A percentile compares a stretch with the other conserved stretches of the same genome.
Evolutionary conservation across 2,113 vertebrate species (phyloP).

Genomic region (Holacanthus passer): DNA sequence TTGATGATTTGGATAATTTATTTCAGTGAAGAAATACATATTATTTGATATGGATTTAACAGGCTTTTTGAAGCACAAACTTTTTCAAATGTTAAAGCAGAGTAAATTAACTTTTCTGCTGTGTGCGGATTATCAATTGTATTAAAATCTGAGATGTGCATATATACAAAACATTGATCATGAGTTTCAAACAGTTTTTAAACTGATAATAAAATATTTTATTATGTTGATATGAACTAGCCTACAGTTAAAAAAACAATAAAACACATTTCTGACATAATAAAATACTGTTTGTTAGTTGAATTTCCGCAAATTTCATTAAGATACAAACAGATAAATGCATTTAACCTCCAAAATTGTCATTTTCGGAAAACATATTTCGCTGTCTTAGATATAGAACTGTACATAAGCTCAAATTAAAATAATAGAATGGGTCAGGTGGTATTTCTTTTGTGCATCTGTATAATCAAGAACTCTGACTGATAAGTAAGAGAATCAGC

Average conservation of each 20-base stretch:
- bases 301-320: not conserved
- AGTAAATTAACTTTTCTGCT: not conserved
- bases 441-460: not conserved
- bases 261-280: not conserved
- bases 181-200: constrained; percentile 11
- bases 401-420: not conserved
- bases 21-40: not conserved
- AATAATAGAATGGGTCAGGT: not conserved
- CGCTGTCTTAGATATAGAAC: not conserved
- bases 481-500: constrained; percentile 17
- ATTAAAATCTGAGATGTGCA: not conserved
- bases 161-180: not conserved
- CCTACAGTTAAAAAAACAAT: not conserved
- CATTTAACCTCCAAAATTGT: not conserved
- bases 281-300: not conserved
- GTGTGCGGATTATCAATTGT: not conserved
- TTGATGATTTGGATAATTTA: constrained; percentile 3
- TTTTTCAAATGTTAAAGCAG: not conserved
- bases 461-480: not conserved
- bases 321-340: not conserved
- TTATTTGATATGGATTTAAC: constrained; percentile 9
- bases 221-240: not conserved
- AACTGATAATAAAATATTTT: constrained; percentile 10
- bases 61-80: not conserved
- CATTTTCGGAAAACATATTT: not conserved